A percentile compares a stretch with the other conserved stretches of the same genome.
Evolutionary conservation across 1,140 invertebrate species (phyloP).

Genomic region (Sitobion miscanthi): DNA sequence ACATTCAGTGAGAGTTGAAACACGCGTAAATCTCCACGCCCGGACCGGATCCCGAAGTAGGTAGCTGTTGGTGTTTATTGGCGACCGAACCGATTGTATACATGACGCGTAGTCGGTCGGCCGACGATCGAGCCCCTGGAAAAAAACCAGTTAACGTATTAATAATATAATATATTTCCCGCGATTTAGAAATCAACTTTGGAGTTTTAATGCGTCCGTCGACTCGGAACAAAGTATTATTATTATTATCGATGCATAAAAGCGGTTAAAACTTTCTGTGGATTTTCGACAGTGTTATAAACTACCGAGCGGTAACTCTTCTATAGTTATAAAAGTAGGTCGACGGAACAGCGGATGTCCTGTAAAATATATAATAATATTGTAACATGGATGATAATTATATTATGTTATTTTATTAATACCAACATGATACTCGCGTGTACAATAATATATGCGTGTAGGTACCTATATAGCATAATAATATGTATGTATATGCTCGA

Average conservation of each 20-base stretch:
- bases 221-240: neutral
- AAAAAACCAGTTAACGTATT: neutral
- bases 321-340: neutral
- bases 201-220: neutral
- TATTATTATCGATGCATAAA: neutral
- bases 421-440: neutral
- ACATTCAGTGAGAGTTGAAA: neutral
- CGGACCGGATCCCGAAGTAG: neutral
- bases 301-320: neutral
- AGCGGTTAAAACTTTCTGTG: neutral
- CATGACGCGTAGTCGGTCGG: neutral
- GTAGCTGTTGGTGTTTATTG: neutral
- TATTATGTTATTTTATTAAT: neutral
- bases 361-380: neutral
- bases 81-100: neutral
- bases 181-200: neutral
- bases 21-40: neutral
- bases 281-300: neutral
- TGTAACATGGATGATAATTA: neutral
- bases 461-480: too few species aligned
- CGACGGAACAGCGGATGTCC: neutral
- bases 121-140: neutral
- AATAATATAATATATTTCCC: neutral
- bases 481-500: neutral
- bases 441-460: too few species aligned